Conservation (phyloP, 1,140 invertebrate species). For the Mesaphorura yosii region DNA sequence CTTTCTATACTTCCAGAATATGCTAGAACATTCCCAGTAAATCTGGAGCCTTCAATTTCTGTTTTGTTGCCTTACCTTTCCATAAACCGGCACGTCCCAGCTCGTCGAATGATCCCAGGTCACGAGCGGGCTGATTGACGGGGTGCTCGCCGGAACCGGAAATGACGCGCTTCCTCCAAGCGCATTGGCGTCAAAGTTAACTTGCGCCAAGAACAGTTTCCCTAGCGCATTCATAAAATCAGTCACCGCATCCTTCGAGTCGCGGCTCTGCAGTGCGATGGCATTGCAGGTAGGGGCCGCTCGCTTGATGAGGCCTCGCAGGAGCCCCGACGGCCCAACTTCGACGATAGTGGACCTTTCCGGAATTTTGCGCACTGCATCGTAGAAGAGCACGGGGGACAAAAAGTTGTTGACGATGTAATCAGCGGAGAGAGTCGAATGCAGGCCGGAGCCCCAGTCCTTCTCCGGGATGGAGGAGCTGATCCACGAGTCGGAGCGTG, state of each 20-base stretch:
- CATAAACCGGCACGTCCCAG: background rate
- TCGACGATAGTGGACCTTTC: constrained; percentile 79
- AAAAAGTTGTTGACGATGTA: constrained; percentile 95
- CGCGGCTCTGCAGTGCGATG: constrained; percentile 61
- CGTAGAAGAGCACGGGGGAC: constrained; percentile 53
- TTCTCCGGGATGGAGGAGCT: constrained; percentile 79
- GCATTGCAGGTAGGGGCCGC: constrained; percentile 48
- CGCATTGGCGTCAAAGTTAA: background rate
- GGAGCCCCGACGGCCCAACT: constrained; percentile 78
- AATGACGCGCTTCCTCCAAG: background rate
- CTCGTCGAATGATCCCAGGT: background rate
- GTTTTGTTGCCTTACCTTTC: too few relatives aligned
- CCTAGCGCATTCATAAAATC: constrained; percentile 60
- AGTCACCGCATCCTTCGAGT: constrained; percentile 52
- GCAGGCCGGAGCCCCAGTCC: constrained; percentile 64
- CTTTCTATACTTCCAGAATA: too few relatives aligned
- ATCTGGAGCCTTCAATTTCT: background rate
- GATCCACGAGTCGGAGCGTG: constrained; percentile 69
- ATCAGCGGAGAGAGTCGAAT: constrained; percentile 69
- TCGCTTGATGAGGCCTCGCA: constrained; percentile 79
- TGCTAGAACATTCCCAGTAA: too few relatives aligned
- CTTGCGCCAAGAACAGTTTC: constrained; percentile 68
- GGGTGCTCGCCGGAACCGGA: background rate
- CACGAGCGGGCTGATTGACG: background rate
- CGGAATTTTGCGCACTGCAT: constrained; percentile 66